Evolutionary conservation across 2,113 vertebrate species (phyloP), one percentile per base, ranked within the genome.

Genomic region (Osmerus mordax): DNA sequence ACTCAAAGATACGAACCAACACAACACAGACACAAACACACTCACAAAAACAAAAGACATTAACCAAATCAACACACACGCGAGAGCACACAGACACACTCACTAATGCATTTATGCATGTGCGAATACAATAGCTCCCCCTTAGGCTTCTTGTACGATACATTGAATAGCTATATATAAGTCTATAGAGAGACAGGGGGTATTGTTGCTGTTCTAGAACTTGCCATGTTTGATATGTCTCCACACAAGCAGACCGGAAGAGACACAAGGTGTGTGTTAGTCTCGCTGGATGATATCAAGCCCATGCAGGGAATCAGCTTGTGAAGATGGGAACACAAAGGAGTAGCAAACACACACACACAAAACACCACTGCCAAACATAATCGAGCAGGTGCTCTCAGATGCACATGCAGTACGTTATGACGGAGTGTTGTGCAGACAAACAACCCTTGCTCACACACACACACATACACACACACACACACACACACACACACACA

Each of bases 161-260:
- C 63, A 74, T 68, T 66, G 15, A 60, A 47, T 12, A 47, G 65
- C 68, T 65, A 74, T 72, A 69, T 65, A 53, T 53, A 65, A 32
- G 65, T 36, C 51, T n/a, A 76, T 19, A 60, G 32, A 29, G 4
- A 78, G 70, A 75, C 69, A 75, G 59, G 75, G 65, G 51, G 47
- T 11, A 71, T 54, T 68, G 56, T 63, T 74, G 65, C 70, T 79
- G 28, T 71, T 67, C 56, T 64, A 53, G 52, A 54, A 47, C 70
- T 18, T 73, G 53, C 67, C 74, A 74, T 54, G 80, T 70, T 74
- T 80, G 70, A 77, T 71, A 81, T 78, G 72, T 55, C 71, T 67
- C 81, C 65, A 15, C 67, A 56, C 64, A 75, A 53, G 54, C 47
- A 77, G 32, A 12, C 1, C 6, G 32, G 29, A 60, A 60, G 71